Base-by-base conservation (phyloP, 2,797 vertebrate genomes). In the Mus minutoides region DNA sequence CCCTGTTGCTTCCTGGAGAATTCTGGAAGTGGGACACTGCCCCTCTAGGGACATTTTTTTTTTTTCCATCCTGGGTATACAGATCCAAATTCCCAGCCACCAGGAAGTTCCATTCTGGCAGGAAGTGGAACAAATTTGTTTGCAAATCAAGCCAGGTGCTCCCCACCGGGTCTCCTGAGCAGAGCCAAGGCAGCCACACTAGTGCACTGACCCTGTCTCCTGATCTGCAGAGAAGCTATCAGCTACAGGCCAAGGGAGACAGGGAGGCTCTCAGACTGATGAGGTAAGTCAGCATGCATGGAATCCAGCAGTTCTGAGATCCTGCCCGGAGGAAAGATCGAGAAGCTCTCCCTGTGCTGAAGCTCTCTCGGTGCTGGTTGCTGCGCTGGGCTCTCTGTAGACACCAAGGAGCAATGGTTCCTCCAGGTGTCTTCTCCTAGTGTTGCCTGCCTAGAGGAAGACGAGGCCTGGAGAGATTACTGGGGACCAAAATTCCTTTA, bases 51-150 rank as follows among this genome's bases (percentile, higher is more conserved):
- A 96, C 83, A 40, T 13, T 69, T 77, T 91, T 21, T 62, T 77
- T 54, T 54, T 54, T 49, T 49, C 67, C 58, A 79, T 88, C 80
- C 58, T 96, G 92, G 54, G 71, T 77, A 43, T 91, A 91, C 82
- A 26, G 64, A 92, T 95, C 92, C 83, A 96, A 97, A 89, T 64
- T 94, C 92, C 76, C 9, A 17, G 78, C 62, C 86, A 95, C 69
- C 96, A 92, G 97, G 91, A 97, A 97, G 93, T 91, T 92, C 88
- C 67, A 31, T 86, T 92, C 94, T 95, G 90, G 97, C 97, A 98
- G 97, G 96, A 98, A 98, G 94, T 84, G 2, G 49, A 96, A 82
- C 29, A 93, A 94, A 95, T 97, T 85, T 97, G 95, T 94, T 97
- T 97, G 88, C 58, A 90, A 78, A 97, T 67, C 6, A 31, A 93